These are phyloP conservation scores for Melanchra persicariae DNA, from an alignment of 2,888 invertebrate genomes.

Conservation along the genomic window DNA sequence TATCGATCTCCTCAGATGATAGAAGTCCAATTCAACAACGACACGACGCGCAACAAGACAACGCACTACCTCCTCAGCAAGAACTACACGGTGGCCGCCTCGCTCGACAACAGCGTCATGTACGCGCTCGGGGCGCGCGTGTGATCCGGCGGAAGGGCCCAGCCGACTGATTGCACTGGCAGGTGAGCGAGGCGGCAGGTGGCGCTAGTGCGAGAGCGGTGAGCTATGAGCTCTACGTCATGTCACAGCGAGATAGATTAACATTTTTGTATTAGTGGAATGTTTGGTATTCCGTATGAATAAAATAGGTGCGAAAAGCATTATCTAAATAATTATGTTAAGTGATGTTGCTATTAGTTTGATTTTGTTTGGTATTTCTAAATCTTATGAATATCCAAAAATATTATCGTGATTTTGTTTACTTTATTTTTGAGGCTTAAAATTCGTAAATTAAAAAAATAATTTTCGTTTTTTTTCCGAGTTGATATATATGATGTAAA, in stretches of 20 bases:
- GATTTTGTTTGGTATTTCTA: background rate
- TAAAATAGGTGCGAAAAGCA: background rate
- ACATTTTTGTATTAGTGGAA: background rate
- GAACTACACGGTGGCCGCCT: slow-evolving; percentile 83
- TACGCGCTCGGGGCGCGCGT: slow-evolving; percentile 71
- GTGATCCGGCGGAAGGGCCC: too few species aligned
- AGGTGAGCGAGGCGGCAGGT: slow-evolving; percentile 35
- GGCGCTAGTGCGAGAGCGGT: slow-evolving; percentile 50
- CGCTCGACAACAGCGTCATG: slow-evolving; percentile 78
- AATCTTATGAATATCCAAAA: slow-evolving; percentile 2
- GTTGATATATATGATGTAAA: background rate
- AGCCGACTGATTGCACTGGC: too few species aligned
- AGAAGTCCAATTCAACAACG: slow-evolving; percentile 79
- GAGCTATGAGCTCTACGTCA: too few species aligned
- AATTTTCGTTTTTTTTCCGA: background rate
- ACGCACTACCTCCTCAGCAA: slow-evolving; percentile 76
- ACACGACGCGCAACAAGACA: slow-evolving; percentile 75
- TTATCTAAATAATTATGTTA: slow-evolving; percentile 20
- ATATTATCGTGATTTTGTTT: slow-evolving; percentile 1
- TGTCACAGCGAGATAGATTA: too few species aligned
- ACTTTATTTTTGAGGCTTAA: background rate
- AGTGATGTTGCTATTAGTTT: slow-evolving; percentile 13
- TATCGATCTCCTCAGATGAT: slow-evolving; percentile 74
- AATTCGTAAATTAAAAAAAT: background rate
- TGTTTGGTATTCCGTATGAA: slow-evolving; percentile 10